These are phyloP conservation scores for Trichogramma evanescens DNA, from an alignment of 2,888 invertebrate species.

Conservation along the genomic window DNA sequence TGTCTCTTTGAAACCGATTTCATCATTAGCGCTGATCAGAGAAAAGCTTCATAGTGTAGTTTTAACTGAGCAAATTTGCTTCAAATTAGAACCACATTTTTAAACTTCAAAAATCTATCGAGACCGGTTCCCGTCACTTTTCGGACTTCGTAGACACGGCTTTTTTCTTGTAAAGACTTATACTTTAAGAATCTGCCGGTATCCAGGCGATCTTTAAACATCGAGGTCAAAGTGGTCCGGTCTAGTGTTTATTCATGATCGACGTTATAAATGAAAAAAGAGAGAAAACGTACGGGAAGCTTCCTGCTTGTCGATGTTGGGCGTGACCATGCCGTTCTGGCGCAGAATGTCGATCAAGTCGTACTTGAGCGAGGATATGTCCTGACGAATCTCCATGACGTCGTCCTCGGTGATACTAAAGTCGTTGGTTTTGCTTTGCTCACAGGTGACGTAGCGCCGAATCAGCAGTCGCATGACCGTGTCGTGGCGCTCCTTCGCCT, in stretches of 20 bases:
- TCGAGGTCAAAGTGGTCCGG: too few species aligned
- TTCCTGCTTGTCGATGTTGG: constrained; percentile 62
- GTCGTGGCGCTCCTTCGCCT: constrained; percentile 67
- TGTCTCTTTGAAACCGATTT: too few species aligned
- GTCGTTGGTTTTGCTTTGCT: constrained; percentile 82
- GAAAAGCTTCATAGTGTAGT: too few species aligned
- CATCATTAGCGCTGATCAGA: too few species aligned
- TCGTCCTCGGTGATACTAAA: constrained; percentile 94
- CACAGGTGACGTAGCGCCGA: constrained; percentile 82
- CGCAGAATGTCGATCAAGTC: constrained; percentile 87
- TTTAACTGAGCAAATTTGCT: too few species aligned
- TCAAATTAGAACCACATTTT: too few species aligned
- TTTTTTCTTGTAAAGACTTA: too few species aligned
- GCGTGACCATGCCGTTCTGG: constrained; percentile 82
- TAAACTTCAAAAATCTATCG: too few species aligned
- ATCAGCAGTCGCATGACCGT: constrained; percentile 82
- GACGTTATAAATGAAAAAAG: neutral
- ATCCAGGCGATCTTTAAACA: too few species aligned
- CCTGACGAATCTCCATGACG: constrained; percentile 95
- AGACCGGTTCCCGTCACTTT: too few species aligned
- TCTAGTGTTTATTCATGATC: neutral
- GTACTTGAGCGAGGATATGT: constrained; percentile 88
- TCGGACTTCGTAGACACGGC: too few species aligned
- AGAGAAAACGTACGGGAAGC: constrained; percentile 50
- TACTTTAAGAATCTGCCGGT: too few species aligned